Base-by-base conservation (phyloP, 2,888 invertebrate species). In the Caenorhabditis sp. region DNA sequence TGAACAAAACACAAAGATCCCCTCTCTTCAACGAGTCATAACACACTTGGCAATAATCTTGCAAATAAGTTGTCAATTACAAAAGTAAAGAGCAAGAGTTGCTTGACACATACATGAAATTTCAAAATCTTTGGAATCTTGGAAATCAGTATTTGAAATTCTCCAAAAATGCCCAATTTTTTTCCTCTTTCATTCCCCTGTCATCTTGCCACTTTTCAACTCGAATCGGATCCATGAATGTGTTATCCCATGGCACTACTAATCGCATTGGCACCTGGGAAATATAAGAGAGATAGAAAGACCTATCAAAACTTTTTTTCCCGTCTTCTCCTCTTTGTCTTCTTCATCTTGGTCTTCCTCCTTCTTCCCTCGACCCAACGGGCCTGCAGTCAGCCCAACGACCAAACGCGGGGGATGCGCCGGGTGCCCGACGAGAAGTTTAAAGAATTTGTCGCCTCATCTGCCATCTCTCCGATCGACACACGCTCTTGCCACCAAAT, bases 381-480 rank as follows among this genome's bases (percentile, higher is more conserved):
- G 26, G 5, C 26, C 26, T 14, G 7, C 5, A 8, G 3, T 12
- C 54, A 10, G 5, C 22, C 58, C 66, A 59, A 44, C 75, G 75
- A 77, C 77, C 77, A 77, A 77, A 77, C 77, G 77, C 77, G 77
- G 77, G 77, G 77, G 77, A 77, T 51, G 75, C 4, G 26, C 8
- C n/a, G 56, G 69, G 44, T 3, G 56, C n/a, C n/a, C n/a, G n/a
- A n/a, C n/a, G 28, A 12, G 5, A 10, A 81, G 73, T 84, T 84
- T 84, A 84, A 84, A 77, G 73, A 61, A 72, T 70, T 41, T 19
- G 47, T 19, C 56, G 26, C n/a, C 63, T 49, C 19, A 14, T 41
- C 64, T 24, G 54, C 12, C 14, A 19, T 66, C 80, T 80, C 84
- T 12, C 16, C 51, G 51, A 44, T 70, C 31, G 28, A 35, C 22